Percentiles rank a stretch among this genome's conserved stretches.
Conservation (phyloP, 2,113 vertebrate species). For the Chrysochloris asiatica region DNA sequence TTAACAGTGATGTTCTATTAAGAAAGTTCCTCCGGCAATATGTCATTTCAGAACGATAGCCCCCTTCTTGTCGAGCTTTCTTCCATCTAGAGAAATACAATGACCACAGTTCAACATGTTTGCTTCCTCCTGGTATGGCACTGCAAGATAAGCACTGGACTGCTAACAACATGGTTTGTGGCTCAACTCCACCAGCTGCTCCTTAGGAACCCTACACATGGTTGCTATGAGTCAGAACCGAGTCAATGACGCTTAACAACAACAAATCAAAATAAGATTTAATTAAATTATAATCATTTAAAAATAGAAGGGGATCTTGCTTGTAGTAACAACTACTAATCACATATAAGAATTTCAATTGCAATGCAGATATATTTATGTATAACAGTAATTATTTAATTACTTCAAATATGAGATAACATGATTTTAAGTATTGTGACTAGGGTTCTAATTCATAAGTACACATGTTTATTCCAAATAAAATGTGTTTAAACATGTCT, state of each 20-base stretch:
- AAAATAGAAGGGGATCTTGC: not conserved
- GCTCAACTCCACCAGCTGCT: too few species aligned
- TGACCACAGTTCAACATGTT: not conserved
- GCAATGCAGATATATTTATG: not conserved
- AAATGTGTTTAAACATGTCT: too few species aligned
- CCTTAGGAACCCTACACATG: too few species aligned
- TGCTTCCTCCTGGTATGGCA: too few species aligned
- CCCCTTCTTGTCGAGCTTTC: constrained; percentile 88
- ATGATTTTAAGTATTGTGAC: too few species aligned
- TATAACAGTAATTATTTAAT: too few species aligned
- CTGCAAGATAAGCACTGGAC: too few species aligned
- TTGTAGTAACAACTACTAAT: not conserved
- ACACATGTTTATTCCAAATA: too few species aligned
- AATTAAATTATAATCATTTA: constrained; percentile 17
- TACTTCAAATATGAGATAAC: constrained; percentile 7
- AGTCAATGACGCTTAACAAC: too few species aligned
- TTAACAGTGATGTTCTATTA: constrained; percentile 93
- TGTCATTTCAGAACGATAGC: constrained; percentile 88
- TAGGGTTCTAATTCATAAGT: too few species aligned
- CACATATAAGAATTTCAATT: not conserved
- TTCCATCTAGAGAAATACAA: constrained; percentile 89
- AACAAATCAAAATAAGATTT: not conserved
- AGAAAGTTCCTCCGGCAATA: constrained; percentile 95
- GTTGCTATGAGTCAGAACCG: too few species aligned
- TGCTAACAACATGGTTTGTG: too few species aligned